Base-by-base conservation (phyloP, 30 jellyfish, hydroid and myxozoan species). In the Sanderia malayensis region DNA sequence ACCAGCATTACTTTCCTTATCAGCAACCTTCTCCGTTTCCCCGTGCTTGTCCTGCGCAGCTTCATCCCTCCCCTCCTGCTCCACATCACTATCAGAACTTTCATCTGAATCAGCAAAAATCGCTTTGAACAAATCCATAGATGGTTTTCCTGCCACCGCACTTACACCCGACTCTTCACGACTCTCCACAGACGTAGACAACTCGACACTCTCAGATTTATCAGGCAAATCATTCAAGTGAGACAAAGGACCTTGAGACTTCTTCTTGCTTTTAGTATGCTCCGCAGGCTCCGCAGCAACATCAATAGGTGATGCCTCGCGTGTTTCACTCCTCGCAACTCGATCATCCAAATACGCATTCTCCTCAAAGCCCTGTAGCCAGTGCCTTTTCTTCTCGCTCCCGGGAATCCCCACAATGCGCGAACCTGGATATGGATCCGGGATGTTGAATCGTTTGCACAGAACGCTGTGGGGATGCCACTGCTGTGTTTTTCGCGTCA, bases 91-190 rank as follows among this genome's bases (percentile, higher is more conserved):
- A 22, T 76, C 69, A 27, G 87, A 75, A 25, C 70, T 33, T 3
- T 75, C 79, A 19, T 70, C 79, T 1, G 95, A 64, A 45, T 79
- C 95, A 8, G 92, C 95, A 53, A 92, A 92, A 8, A 92, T 81
- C 0, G 99, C 99, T 64, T 92, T 92, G 37, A 92, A 92, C 22
- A 92, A 58, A 71, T 92, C 99, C 70, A 92, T 79, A 2, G 95
- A 46, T 1, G 96, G 98, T 47, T 71, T 67, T 6, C 26, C 57
- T 13, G 22, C 52, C 8, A 20, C 74, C 4, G 62, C 71, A 11
- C 28, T 59, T 0, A 34, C 58, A 22, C 24, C 45, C 18, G 15
- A 60, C 34, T 23, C 66, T 18, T 24, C 65, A 9, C 71, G 33
- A 11, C 37, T 20, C 9, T 61, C 47, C 1, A 25, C 2, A 21